Evolutionary conservation across 2,888 invertebrate species (phyloP), one percentile per base, ranked within the genome.

Genomic region (Anagyrus pseudococci): DNA sequence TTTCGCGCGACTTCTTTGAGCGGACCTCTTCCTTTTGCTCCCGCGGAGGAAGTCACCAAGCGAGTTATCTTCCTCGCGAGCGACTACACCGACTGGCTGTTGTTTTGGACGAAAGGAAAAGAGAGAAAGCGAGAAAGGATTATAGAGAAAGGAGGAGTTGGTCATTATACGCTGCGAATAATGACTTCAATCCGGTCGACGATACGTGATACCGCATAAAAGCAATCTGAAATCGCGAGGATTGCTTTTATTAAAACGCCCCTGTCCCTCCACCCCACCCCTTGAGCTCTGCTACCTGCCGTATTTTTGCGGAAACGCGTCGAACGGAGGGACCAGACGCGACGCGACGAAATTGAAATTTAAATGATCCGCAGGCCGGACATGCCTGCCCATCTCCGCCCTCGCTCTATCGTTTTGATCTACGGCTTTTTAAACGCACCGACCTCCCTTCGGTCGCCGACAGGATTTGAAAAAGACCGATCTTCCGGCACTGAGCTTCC

Each of bases 321-420:
- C 23, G 61, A 61, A 46, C 37, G 47, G 25, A 20, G 10, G 40
- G 19, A 48, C 40, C n/a, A 25, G 48, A 15, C 25, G 17, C 40
- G 49, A n/a, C 44, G 8, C 25, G 15, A 47, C 54, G 52, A 58
- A 62, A 65, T 65, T 65, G 61, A 62, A 65, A 58, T 65, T 65
- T 65, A 65, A 65, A 65, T 65, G 61, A 65, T 62, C 57, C 65
- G 47, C 46, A 52, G 40, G 58, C 54, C 53, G 58, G 37, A 53
- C 58, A 40, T 23, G 54, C 20, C 41, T 17, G 13, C 4, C 22
- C 52, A n/a, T 19, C 60, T 44, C 33, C 26, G 40, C 52, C 49
- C 43, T 25, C 26, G 8, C 33, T 37, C 56, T 62, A 52, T 60
- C 56, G 59, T 59, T 64, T 64, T 64, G 52, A 64, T 59, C 64